Evolutionary conservation across 2,888 invertebrate genomes (phyloP).

Genomic region (Exephanes ischioxanthus): DNA sequence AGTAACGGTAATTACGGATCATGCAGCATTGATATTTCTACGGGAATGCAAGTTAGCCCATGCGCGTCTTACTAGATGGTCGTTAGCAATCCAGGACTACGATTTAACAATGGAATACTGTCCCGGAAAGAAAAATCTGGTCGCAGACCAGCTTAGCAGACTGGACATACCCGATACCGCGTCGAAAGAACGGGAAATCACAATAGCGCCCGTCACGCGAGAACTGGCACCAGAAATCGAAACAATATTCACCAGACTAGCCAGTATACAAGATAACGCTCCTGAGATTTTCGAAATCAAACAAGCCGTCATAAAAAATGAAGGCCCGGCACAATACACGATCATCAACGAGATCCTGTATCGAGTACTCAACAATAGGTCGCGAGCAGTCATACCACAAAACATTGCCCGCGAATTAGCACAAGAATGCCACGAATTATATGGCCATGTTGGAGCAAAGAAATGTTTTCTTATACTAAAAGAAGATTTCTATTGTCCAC

Average conservation of each 20-base stretch:
- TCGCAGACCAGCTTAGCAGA: neutral
- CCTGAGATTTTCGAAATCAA: too few species aligned
- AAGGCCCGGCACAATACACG: neutral
- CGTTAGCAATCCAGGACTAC: neutral
- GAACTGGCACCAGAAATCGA: neutral
- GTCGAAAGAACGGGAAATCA: neutral
- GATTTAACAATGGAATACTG: constrained; percentile 1
- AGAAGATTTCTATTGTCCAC: neutral
- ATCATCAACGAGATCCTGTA: neutral
- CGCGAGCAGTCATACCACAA: neutral
- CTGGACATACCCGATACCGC: neutral
- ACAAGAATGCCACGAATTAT: neutral
- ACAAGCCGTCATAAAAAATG: neutral
- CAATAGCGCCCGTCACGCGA: neutral
- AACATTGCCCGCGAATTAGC: neutral
- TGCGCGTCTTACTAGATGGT: constrained; percentile 17
- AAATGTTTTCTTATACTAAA: neutral
- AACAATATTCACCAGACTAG: too few species aligned
- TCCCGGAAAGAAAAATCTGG: constrained; percentile 6
- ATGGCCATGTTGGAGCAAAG: neutral
- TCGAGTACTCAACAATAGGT: neutral
- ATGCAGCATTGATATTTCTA: constrained; percentile 51
- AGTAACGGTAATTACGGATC: constrained; percentile 64
- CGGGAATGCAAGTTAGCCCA: neutral
- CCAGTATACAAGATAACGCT: too few species aligned